Base-by-base conservation (phyloP, 2,113 vertebrate genomes). In the Fulica atra region DNA sequence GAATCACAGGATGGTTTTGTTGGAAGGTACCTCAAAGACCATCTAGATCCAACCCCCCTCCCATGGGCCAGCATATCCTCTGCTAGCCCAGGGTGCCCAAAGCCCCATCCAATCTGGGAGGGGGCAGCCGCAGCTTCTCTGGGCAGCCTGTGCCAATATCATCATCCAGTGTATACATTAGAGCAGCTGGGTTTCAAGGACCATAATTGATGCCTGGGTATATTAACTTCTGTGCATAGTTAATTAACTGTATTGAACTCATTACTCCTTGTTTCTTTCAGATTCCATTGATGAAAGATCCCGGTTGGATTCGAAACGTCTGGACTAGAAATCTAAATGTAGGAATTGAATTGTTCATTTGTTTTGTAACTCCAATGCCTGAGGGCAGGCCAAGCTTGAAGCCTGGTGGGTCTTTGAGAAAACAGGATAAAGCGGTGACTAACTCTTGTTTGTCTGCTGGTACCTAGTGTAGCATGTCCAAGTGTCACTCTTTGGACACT, bases 251-350 rank as follows among this genome's bases (percentile, higher is more conserved):
- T 24, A 44, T 56, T 53, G 31, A 54, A 70, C 25, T 60, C 17
- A 38, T 81, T 89, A 53, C 74, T 16, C 38, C 90, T 92, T 76
- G 7, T 93, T 83, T 88, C 76, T 97, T 97, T 78, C 95, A 98
- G 98, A 98, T 98, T 91, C 98, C 98, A 2, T 44, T 98, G 61
- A 98, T 98, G 98, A 98, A 95, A 95, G 98, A 98, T 94, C 97
- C 98, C 0, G 97, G 98, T 3, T 98, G 98, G 98, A 98, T 98
- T 73, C 92, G 98, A 92, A 98, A 97, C 0, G 98, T 98, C 14
- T 98, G 98, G 98, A 93, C 97, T 77, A 95, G 97, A 28, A 98
- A 98, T 74, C 83, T 98, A 33, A 98, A 98, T 2, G 98, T 98
- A 96, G 89, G 89, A 86, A 50, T 76, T 93, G 16, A 69, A 60